These are phyloP conservation scores for Magallana gigas DNA, from an alignment of 1,140 invertebrate genomes.

Conservation along the genomic window DNA sequence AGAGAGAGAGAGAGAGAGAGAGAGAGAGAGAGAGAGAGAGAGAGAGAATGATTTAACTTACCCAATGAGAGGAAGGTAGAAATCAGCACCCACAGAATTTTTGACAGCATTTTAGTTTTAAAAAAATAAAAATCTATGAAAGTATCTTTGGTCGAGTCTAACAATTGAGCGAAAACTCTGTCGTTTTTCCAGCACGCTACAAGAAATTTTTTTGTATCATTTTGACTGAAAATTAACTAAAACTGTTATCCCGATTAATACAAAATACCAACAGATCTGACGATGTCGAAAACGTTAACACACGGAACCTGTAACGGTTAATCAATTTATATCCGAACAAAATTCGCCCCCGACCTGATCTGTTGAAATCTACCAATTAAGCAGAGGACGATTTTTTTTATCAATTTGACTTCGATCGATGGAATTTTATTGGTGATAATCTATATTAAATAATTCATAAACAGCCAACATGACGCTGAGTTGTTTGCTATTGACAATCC, in stretches of 20 bases:
- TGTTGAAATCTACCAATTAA: not conserved
- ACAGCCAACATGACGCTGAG: constrained; percentile 13
- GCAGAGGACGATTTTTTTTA: not conserved
- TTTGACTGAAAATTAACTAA: not conserved
- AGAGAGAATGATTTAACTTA: not conserved
- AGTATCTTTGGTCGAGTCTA: not conserved
- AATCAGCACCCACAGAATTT: not conserved
- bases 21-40: not conserved
- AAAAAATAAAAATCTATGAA: not conserved
- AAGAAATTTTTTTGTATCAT: not conserved
- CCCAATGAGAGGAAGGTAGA: not conserved
- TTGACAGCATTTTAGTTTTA: not conserved
- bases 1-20: not conserved
- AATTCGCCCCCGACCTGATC: constrained; percentile 14
- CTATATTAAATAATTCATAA: constrained; percentile 37
- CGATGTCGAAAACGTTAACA: not conserved
- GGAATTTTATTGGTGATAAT: constrained; percentile 27
- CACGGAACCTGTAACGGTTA: constrained; percentile 14
- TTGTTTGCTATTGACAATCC: constrained; percentile 24
- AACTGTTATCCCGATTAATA: not conserved
- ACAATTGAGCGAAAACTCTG: too few species aligned
- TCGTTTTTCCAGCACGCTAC: not conserved
- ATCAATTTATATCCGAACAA: constrained; percentile 28
- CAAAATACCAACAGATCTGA: not conserved
- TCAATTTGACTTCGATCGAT: constrained; percentile 18